phyloP scores from a whole-genome alignment of 2,888 invertebrate genomes.

The Plebejus anna region DNA sequence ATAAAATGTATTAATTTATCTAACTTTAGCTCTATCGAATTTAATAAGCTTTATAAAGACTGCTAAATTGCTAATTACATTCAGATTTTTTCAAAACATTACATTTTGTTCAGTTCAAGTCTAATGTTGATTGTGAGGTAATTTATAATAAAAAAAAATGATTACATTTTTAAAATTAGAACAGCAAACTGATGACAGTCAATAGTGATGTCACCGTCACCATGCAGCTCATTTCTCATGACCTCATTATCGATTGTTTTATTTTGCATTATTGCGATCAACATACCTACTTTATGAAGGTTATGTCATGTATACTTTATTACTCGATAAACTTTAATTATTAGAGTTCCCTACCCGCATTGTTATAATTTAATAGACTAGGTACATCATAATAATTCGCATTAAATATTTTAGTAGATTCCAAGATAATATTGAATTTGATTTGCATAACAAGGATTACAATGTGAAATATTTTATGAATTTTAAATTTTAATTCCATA shows the following conservation, averaged over 20 bases:
- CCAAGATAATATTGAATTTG: neutral
- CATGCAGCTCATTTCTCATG: neutral
- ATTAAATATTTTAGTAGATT: neutral
- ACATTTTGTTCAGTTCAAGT: neutral
- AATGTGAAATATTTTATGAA: constrained; percentile 1
- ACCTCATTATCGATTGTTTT: constrained; percentile 14
- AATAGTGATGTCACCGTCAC: neutral
- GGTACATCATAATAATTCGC: neutral
- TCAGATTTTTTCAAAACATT: neutral
- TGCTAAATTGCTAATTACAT: too few relatives aligned
- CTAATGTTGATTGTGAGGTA: too few relatives aligned
- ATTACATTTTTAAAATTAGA: constrained; percentile 2
- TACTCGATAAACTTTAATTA: neutral
- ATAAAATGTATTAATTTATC: too few relatives aligned
- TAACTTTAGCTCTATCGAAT: too few relatives aligned
- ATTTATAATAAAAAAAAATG: neutral
- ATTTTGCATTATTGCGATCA: constrained; percentile 3
- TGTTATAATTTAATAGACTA: neutral
- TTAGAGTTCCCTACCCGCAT: neutral
- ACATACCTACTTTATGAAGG: neutral
- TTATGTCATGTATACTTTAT: neutral
- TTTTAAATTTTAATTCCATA: neutral
- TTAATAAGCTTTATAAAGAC: too few relatives aligned
- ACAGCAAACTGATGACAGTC: neutral
- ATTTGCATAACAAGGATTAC: neutral